Conservation (phyloP, 2,113 vertebrate species). For the Tachysurus fulvidraco region DNA sequence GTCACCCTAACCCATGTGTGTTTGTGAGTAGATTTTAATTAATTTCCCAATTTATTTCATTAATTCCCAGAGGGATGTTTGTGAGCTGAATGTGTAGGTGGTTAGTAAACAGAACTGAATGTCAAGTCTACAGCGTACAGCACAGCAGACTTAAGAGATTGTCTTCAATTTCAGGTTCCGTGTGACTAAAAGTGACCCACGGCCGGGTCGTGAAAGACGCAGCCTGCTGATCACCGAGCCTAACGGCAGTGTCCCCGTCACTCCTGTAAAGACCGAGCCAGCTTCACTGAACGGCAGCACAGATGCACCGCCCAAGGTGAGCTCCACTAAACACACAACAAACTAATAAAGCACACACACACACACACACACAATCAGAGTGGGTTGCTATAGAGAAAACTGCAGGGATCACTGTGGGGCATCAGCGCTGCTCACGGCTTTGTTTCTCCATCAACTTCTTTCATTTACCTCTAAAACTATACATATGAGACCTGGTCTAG, state of each 20-base stretch:
- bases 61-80: neutral
- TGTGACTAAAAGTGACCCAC: constrained; percentile 90
- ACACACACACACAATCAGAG: neutral
- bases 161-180: constrained; percentile 79
- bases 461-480: neutral
- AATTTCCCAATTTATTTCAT: constrained; percentile 16
- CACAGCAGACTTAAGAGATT: neutral
- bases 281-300: constrained; percentile 60
- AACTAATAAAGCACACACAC: constrained; percentile 2
- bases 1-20: neutral
- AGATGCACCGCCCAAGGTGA: constrained; percentile 71
- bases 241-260: constrained; percentile 74
- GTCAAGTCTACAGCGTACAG: neutral
- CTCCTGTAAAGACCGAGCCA: constrained; percentile 61
- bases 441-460: neutral
- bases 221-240: constrained; percentile 72
- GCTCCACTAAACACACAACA: constrained; percentile 12
- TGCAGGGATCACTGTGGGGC: neutral
- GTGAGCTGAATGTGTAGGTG: neutral
- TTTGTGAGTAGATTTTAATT: constrained; percentile 5
- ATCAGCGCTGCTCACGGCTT: neutral
- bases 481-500: neutral
- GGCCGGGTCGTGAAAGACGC: constrained; percentile 76
- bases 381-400: constrained; percentile 3
- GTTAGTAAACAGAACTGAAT: neutral